Evolutionary conservation across 2,797 vertebrate species (phyloP), one percentile per base, ranked within the genome.

Genomic region (Glossophaga mutica): DNA sequence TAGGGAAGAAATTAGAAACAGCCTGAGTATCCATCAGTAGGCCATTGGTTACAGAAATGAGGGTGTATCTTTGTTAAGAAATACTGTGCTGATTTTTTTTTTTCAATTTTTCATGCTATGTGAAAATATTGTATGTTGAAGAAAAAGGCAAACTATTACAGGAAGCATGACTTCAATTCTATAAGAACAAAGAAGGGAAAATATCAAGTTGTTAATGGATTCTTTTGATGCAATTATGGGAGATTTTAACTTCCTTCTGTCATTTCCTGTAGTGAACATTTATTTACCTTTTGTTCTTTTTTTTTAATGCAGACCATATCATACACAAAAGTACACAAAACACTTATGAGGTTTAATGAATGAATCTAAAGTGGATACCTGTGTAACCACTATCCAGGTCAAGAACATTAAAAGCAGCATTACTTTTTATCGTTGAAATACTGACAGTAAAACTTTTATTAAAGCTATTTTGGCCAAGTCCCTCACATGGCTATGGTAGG

Each of bases 31-130:
- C 22, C 37, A 46, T 34, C 42, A 78, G 9, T 12, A 48, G 32
- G 42, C n/a, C 79, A 57, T 78, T 77, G 55, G 42, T 87, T 87
- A 73, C 93, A 50, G 67, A 87, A 81, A 50, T 26, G 34, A 67
- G n/a, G 52, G 14, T 21, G 92, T 93, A 74, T 76, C 59, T 93
- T 94, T 92, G n/a, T 93, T 94, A 76, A 92, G 82, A 94, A 93
- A 85, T 67, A 87, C n/a, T 42, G 4, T 73, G 32, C 79, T 32
- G 9, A 68, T 14, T 81, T 48, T 70, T 94, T 94, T 55, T 71
- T 32, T 74, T 26, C 6, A 68, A 21, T 81, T 48, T 70, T 94
- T 62, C 73, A 76, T 87, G 16, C 76, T 88, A 2, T 15, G 42
- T 71, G 34, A 88, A 93, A 92, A 78, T 29, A 59, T 10, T 32